phyloP scores from a whole-genome alignment of 2,113 vertebrate species.

The Trochalopteron elliotii region DNA sequence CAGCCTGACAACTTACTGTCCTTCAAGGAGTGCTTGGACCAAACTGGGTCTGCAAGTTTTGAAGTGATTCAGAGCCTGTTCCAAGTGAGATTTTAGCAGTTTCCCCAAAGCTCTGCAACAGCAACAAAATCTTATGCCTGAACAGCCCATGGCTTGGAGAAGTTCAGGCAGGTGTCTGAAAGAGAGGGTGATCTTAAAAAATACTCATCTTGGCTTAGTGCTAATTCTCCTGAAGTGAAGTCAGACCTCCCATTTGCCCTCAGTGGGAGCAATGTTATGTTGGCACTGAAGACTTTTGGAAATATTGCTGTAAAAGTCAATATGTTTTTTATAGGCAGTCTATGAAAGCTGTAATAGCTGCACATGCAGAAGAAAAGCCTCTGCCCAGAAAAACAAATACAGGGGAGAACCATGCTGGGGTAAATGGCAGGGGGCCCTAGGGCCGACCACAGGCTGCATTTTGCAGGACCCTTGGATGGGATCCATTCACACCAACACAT shows the following conservation, averaged over 20 bases:
- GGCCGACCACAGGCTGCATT: not conserved
- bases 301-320: slow-evolving; percentile 43
- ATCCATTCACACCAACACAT: slow-evolving; percentile 1
- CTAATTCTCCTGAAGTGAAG: slow-evolving; percentile 39
- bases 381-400: slow-evolving; percentile 57
- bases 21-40: slow-evolving; percentile 1
- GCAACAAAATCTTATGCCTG: not conserved
- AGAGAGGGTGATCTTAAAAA: not conserved
- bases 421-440: not conserved
- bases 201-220: not conserved
- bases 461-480: slow-evolving; percentile 6
- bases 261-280: not conserved
- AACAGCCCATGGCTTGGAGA: not conserved
- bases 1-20: not conserved
- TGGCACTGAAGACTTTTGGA: slow-evolving; percentile 32
- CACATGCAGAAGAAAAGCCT: not conserved
- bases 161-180: slow-evolving; percentile 29
- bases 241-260: slow-evolving; percentile 46
- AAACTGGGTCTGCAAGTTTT: not conserved
- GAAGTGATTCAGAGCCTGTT: not conserved
- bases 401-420: slow-evolving; percentile 6
- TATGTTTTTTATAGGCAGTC: slow-evolving; percentile 28
- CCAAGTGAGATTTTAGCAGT: not conserved
- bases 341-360: slow-evolving; percentile 23
- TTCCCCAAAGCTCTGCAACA: slow-evolving; percentile 10